phyloP scores from a whole-genome alignment of 1,140 invertebrate genomes.

The Drosophila lowei region DNA sequence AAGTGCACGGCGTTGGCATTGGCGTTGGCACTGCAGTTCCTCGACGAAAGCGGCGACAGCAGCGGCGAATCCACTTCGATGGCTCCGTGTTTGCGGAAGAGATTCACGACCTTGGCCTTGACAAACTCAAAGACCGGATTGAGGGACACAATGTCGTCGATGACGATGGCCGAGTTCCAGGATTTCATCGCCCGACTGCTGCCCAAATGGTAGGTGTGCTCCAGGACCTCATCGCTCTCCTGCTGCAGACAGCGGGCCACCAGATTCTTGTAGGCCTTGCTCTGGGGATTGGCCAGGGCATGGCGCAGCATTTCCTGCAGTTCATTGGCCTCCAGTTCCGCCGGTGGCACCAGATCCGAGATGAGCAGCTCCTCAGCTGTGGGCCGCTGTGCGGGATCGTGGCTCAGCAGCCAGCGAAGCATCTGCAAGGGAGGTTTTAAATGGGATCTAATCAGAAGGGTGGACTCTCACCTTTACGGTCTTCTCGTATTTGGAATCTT shows the following conservation, averaged over 20 bases:
- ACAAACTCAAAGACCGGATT: conserved; percentile 79
- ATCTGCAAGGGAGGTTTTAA: conserved; percentile 38
- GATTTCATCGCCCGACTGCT: conserved; percentile 78
- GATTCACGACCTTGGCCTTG: conserved; percentile 84
- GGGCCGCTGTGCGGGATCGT: conserved; percentile 92
- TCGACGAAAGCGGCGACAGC: conserved; percentile 88
- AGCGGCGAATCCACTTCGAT: conserved; percentile 89
- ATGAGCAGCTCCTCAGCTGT: conserved; percentile 92
- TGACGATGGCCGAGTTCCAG: conserved; percentile 72
- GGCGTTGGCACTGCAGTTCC: conserved; percentile 82
- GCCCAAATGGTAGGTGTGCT: conserved; percentile 90
- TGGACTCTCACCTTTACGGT: conserved; percentile 58
- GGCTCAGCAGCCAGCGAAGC: conserved; percentile 90
- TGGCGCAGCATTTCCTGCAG: conserved; percentile 91
- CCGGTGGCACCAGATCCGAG: conserved; percentile 90
- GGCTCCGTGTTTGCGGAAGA: conserved; percentile 92
- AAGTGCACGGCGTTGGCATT: conserved; percentile 86
- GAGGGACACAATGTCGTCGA: conserved; percentile 81
- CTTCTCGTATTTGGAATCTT: conserved; percentile 77
- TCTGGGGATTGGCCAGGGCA: conserved; percentile 90
- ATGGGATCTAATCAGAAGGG: not conserved
- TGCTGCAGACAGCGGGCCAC: conserved; percentile 88
- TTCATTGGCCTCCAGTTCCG: conserved; percentile 90
- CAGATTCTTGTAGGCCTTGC: conserved; percentile 91
- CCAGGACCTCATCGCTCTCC: conserved; percentile 86